Conservation (phyloP, 2,113 vertebrate species). For the Acrocephalus kingi region DNA sequence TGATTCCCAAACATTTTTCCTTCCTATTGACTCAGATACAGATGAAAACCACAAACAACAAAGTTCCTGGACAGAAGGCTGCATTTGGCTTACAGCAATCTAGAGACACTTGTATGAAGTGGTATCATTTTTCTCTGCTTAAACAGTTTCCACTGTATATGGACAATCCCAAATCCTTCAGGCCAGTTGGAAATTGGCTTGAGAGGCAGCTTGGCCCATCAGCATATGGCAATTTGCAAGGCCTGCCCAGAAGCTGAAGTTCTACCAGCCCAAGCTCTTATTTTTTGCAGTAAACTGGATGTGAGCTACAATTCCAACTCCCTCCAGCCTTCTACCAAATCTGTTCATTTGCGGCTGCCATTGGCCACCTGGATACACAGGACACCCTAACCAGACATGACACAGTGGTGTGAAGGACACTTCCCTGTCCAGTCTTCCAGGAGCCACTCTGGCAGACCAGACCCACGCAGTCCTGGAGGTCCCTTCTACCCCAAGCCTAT, state of each 20-base stretch:
- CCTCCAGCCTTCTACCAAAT: background rate
- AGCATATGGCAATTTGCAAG: background rate
- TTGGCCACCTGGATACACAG: background rate
- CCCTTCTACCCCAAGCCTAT: background rate
- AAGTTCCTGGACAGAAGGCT: background rate
- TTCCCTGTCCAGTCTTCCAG: background rate
- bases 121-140: background rate
- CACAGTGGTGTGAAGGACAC: fast-evolving
- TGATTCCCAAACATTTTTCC: background rate
- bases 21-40: background rate
- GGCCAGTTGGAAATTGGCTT: background rate
- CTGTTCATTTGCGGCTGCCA: background rate
- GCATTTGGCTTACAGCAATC: background rate
- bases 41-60: background rate
- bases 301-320: background rate
- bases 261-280: background rate
- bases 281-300: background rate
- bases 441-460: background rate
- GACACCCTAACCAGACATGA: background rate
- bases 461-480: background rate
- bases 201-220: background rate
- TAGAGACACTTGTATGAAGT: background rate
- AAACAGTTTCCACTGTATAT: background rate
- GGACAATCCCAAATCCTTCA: background rate
- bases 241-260: background rate